A percentile compares a stretch with the other conserved stretches of the same genome.
Evolutionary conservation across 2,888 invertebrate species (phyloP).

Genomic region (Adelognathus sp.): DNA sequence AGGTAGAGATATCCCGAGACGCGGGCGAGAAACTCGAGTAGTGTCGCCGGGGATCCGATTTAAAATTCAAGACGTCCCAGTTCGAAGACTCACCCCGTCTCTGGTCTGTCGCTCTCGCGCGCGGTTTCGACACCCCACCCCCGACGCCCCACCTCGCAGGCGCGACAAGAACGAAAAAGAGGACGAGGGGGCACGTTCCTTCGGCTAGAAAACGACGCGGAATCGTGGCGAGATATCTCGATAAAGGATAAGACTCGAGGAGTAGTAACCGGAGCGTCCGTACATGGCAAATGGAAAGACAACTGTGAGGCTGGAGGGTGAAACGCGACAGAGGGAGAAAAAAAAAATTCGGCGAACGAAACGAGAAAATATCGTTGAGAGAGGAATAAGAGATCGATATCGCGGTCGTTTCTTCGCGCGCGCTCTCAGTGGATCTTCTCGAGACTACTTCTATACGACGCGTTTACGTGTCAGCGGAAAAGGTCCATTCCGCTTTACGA

Average conservation of each 20-base stretch:
- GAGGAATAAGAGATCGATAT: slow-evolving; percentile 33
- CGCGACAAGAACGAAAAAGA: background rate
- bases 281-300: slow-evolving; percentile 18
- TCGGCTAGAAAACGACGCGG: slow-evolving; percentile 34
- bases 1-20: background rate
- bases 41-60: slow-evolving; percentile 41
- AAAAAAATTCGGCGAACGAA: background rate
- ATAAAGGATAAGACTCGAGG: slow-evolving; percentile 22
- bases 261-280: background rate
- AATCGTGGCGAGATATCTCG: slow-evolving; percentile 38
- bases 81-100: slow-evolving; percentile 33
- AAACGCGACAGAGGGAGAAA: background rate
- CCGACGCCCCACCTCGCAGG: background rate
- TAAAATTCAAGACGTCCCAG: slow-evolving; percentile 48
- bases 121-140: background rate
- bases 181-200: slow-evolving; percentile 6
- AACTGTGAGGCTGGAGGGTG: slow-evolving; percentile 1
- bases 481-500: slow-evolving; percentile 34
- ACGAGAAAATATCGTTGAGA: background rate
- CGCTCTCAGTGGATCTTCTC: background rate
- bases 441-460: slow-evolving; percentile 16
- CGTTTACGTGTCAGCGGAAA: slow-evolving; percentile 29
- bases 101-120: background rate
- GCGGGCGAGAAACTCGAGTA: slow-evolving; percentile 20
- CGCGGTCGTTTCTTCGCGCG: slow-evolving; percentile 1